Conservation (phyloP, 2,113 vertebrate species). For the Oryzias melastigma region DNA sequence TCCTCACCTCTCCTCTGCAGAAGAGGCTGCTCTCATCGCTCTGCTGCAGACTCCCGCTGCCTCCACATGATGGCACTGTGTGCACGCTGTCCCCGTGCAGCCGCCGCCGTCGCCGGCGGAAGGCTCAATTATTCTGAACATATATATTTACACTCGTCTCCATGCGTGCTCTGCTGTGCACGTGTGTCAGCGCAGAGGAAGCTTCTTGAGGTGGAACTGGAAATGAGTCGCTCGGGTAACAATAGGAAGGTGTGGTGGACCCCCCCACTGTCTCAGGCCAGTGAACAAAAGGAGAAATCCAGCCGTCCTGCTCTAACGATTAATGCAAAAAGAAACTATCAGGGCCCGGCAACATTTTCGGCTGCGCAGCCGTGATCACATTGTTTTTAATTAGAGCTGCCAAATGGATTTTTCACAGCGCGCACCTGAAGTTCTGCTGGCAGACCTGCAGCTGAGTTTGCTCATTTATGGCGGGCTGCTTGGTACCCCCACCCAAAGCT, state of each 20-base stretch:
- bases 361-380: constrained; percentile 32
- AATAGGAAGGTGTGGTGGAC: constrained; percentile 29
- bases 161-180: constrained; percentile 8
- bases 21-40: constrained; percentile 32
- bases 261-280: constrained; percentile 30
- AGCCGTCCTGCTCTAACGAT: constrained; percentile 25
- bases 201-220: constrained; percentile 11
- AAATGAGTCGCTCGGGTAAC: constrained; percentile 39
- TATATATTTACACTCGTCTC: constrained; percentile 46
- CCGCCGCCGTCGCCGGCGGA: constrained; percentile 10
- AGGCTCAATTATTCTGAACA: constrained; percentile 40
- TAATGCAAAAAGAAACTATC: constrained; percentile 45
- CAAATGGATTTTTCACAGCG: constrained; percentile 46
- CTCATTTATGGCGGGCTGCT: constrained; percentile 28
- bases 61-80: constrained; percentile 75
- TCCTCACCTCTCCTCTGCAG: constrained; percentile 23
- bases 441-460: constrained; percentile 27
- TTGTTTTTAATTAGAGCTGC: constrained; percentile 59
- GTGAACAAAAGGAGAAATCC: constrained; percentile 38
- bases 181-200: constrained; percentile 17
- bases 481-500: constrained; percentile 10
- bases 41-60: constrained; percentile 9
- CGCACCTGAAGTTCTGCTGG: constrained; percentile 40
- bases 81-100: constrained; percentile 34
- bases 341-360: background rate